Evolutionary conservation across 53 echinoderm and acorn worm species (phyloP), one percentile per base, ranked within the genome.

Genomic region (Zoroaster sp.): DNA sequence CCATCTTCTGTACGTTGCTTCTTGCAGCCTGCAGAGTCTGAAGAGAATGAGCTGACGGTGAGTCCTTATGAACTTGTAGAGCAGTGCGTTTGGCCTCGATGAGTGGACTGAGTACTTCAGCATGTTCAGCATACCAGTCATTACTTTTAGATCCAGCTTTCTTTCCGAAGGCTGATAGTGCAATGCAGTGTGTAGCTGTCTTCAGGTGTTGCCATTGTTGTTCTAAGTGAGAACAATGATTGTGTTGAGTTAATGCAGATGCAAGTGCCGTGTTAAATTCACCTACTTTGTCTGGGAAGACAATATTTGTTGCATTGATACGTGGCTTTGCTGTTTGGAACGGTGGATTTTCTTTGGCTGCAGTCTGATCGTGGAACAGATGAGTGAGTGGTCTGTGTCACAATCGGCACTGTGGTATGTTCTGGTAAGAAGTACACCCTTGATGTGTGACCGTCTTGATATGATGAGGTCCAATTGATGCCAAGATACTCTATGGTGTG

Each of bases 381-480:
- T n/a, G n/a, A n/a, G 32, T 34, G 47, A 32, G 66, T 53, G 47
- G 23, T 32, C 74, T 6, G 74, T 74, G 74, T 74, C 74, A 39
- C 44, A 74, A 21, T 71, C 72, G 6, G 72, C 68, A 30, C 72
- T 71, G 38, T 21, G 72, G 31, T 71, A 71, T 5, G 30, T 74
- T 23, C 74, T 39, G 10, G 44, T 74, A 72, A 5, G 3, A 5
- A 36, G 35, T 5, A 72, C 35, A 18, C 35, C 3, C 12, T 72
- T 67, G 18, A 66, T 14, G 4, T 33, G 9, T 28, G 66, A 40
- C 28, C 40, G 40, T 32, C 81, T 76, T 9, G 37, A 28, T 28
- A 90, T 44, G 40, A 80, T 18, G 15, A 83, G 63, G 70, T 83
- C 83, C 54, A 72, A 17, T 63, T 83, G 90, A 39, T 90, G 74